Evolutionary conservation across 2,888 invertebrate species (phyloP), one percentile per base, ranked within the genome.

Genomic region (Hirtodrosophila alboralis): DNA sequence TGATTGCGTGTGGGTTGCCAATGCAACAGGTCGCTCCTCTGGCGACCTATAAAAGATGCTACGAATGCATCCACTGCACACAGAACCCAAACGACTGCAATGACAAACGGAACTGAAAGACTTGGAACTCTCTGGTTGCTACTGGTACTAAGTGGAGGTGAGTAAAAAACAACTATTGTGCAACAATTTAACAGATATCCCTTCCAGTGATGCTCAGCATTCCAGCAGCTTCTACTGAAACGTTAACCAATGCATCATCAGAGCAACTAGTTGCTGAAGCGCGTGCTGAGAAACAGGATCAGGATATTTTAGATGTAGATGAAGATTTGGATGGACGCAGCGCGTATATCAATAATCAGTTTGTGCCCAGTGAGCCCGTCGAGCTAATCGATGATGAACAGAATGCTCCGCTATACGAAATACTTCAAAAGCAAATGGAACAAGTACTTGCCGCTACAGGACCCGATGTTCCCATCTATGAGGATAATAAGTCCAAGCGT

Each of bases 301-400:
- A 47, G 34, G 51, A 56, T 8, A 36, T 56, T 1, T 4, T 78
- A 12, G 76, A 75, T 5, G 51, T 57, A 4, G 83, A 83, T 7
- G 53, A 77, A 0, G 86, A 86, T 13, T 44, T 74, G 21, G 85
- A 88, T 44, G 87, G 75, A 8, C 86, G 89, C 12, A 84, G 81
- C 37, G 84, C 87, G 1, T 89, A 77, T 56, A 70, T 86, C 8
- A 88, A 89, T 45, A 89, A 89, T 62, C 76, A 85, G 41, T 87
- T 68, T 69, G 71, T 88, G 27, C 64, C 74, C 23, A 85, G 77
- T 30, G 80, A 76, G 2, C 61, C 75, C 0, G 31, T 56, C 1
- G 76, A 72, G 13, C 40, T 71, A 3, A 4, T 56, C 3, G 74
- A 79, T 16, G 68, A 79, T 9, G 77, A 59, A 9, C 60, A 73